These are phyloP conservation scores for Glomeris marginata DNA, from an alignment of 2,888 invertebrate species.

Conservation along the genomic window DNA sequence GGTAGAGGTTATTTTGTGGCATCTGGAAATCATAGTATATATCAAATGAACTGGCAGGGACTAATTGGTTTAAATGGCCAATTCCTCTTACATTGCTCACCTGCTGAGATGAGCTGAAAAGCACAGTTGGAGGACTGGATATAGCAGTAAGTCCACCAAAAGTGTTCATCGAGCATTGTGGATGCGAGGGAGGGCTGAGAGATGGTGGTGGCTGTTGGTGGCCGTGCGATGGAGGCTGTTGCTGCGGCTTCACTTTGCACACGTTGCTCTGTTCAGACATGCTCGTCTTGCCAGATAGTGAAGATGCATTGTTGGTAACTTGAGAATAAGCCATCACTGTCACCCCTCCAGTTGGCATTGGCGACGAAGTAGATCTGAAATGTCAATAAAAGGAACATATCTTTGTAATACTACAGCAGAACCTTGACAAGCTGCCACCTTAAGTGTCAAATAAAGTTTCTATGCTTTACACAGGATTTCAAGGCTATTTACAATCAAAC, in stretches of 20 bases:
- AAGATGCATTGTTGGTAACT: neutral
- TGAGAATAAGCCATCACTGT: slow-evolving; percentile 5
- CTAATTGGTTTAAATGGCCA: too few relatives aligned
- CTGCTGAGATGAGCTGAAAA: slow-evolving; percentile 15
- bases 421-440: too few relatives aligned
- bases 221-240: slow-evolving; percentile 40
- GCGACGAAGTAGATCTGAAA: slow-evolving; percentile 3
- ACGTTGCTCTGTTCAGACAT: slow-evolving; percentile 27
- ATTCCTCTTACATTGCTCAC: neutral
- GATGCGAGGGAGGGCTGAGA: neutral
- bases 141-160: slow-evolving; percentile 8
- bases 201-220: slow-evolving; percentile 48
- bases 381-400: neutral
- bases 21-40: slow-evolving; percentile 35
- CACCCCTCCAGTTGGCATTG: neutral
- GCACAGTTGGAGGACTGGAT: slow-evolving; percentile 9
- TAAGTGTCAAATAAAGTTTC: too few relatives aligned
- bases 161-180: slow-evolving; percentile 4
- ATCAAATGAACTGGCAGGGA: neutral
- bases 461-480: too few relatives aligned
- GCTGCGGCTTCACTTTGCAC: slow-evolving; percentile 65
- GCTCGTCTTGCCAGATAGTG: slow-evolving; percentile 1
- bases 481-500: too few relatives aligned
- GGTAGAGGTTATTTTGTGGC: slow-evolving; percentile 61
- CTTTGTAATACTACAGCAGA: too few relatives aligned